Percentiles rank a stretch among this genome's conserved stretches.
Evolutionary conservation across 2,888 invertebrate genomes (phyloP).

Genomic region (Adineta ricciae): DNA sequence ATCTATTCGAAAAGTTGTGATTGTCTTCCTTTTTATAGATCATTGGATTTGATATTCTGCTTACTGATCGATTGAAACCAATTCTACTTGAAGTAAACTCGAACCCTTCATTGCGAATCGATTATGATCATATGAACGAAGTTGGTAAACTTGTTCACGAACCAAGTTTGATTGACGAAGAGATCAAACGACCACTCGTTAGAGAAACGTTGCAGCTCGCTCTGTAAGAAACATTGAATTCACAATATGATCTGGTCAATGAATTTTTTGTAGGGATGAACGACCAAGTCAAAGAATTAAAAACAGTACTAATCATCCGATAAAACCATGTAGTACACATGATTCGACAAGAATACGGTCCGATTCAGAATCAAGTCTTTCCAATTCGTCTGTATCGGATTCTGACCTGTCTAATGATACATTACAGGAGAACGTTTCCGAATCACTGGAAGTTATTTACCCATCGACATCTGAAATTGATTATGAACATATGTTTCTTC

Average conservation of each 20-base stretch:
- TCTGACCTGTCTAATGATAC: neutral
- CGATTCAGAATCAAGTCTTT: too few relatives aligned
- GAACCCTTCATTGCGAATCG: slow-evolving; percentile 51
- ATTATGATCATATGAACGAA: slow-evolving; percentile 43
- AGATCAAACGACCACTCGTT: slow-evolving; percentile 52
- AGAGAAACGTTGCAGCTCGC: slow-evolving; percentile 50
- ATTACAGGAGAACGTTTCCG: neutral
- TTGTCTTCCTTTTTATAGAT: slow-evolving; percentile 44
- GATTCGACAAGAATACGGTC: too few relatives aligned
- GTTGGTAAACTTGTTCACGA: slow-evolving; percentile 39
- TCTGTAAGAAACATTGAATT: neutral
- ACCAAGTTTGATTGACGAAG: slow-evolving; percentile 45
- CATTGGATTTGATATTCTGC: slow-evolving; percentile 53
- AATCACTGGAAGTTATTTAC: neutral
- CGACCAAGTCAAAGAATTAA: too few relatives aligned
- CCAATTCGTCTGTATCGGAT: too few relatives aligned
- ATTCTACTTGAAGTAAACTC: slow-evolving; percentile 53
- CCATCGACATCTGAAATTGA: neutral
- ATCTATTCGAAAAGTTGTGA: neutral
- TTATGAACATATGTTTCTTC: neutral
- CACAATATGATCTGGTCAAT: too few relatives aligned
- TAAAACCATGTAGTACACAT: too few relatives aligned
- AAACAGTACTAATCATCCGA: too few relatives aligned
- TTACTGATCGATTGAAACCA: slow-evolving; percentile 49
- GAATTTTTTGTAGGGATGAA: too few relatives aligned